phyloP scores from a whole-genome alignment of 2,888 invertebrate species.

The Sarcophaga subvicina region DNA sequence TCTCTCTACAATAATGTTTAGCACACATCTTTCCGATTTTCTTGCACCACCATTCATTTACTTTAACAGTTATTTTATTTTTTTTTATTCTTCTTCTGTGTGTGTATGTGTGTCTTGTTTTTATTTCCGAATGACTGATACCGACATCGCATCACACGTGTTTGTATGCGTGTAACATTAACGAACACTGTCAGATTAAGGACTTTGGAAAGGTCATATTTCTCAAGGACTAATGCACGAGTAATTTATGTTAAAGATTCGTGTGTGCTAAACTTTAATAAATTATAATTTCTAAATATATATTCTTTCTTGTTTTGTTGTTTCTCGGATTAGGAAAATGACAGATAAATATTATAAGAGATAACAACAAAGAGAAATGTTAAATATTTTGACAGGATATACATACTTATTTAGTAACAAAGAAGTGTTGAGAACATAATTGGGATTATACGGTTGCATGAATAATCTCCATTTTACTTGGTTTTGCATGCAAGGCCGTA shows the following conservation, averaged over 20 bases:
- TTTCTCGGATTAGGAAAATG: background rate
- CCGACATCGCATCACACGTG: background rate
- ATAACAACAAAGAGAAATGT: no score
- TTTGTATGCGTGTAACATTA: background rate
- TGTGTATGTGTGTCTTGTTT: background rate
- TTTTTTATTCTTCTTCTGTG: background rate
- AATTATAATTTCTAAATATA: conserved; percentile 28
- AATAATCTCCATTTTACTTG: no score
- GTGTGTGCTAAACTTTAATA: conserved; percentile 36
- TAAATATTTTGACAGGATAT: no score
- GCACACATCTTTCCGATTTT: background rate
- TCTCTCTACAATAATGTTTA: background rate
- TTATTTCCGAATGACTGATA: conserved; percentile 47
- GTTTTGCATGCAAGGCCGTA: no score
- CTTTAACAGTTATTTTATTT: background rate
- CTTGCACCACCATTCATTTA: background rate
- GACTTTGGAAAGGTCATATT: conserved; percentile 49
- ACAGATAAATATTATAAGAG: no score
- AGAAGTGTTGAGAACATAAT: no score
- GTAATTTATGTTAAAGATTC: conserved; percentile 45
- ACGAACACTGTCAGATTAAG: conserved; percentile 45
- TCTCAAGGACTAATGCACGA: conserved; percentile 52
- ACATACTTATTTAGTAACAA: no score
- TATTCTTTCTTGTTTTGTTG: background rate
- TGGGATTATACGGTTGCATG: no score